phyloP scores from a whole-genome alignment of 2,888 invertebrate species.

The Acleris holmiana region DNA sequence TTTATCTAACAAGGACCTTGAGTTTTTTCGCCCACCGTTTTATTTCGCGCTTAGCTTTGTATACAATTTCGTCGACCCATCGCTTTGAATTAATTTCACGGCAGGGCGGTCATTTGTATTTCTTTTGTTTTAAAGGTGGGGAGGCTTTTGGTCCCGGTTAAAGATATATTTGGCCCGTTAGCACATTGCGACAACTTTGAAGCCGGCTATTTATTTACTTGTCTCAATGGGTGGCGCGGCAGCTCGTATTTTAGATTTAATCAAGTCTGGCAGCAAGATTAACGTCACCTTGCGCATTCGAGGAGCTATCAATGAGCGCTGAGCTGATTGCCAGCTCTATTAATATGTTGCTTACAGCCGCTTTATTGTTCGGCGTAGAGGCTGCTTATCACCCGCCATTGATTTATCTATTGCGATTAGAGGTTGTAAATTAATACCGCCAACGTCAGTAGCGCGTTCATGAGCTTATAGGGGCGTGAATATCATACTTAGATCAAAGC shows the following conservation, averaged over 20 bases:
- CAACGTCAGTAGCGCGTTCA: slow-evolving; percentile 6
- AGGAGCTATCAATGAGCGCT: slow-evolving; percentile 61
- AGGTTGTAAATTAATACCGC: slow-evolving; percentile 15
- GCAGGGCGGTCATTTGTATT: slow-evolving; percentile 72
- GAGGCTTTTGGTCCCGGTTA: slow-evolving; percentile 64
- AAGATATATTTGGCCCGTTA: slow-evolving; percentile 76
- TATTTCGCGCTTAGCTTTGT: slow-evolving; percentile 76
- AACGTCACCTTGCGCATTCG: slow-evolving; percentile 70
- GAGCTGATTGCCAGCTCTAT: slow-evolving; percentile 55
- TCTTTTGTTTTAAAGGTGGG: slow-evolving; percentile 74
- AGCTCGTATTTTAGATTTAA: slow-evolving; percentile 77
- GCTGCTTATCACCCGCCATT: slow-evolving; percentile 12
- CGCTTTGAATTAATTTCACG: slow-evolving; percentile 78
- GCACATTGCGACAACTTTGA: slow-evolving; percentile 75
- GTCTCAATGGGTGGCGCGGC: slow-evolving; percentile 71
- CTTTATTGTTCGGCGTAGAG: slow-evolving; percentile 13
- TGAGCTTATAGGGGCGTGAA: slow-evolving; percentile 7
- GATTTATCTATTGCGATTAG: slow-evolving; percentile 16
- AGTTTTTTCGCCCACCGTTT: slow-evolving; percentile 71
- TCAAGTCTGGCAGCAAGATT: slow-evolving; percentile 76
- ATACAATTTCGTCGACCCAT: slow-evolving; percentile 72
- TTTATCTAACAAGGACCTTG: slow-evolving; percentile 68
- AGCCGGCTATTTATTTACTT: slow-evolving; percentile 75
- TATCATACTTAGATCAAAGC: neutral
- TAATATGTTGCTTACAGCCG: slow-evolving; percentile 50